A percentile compares a stretch with the other conserved stretches of the same genome.
Evolutionary conservation across 1,140 invertebrate species (phyloP).

Genomic region (Lepidostoma basale): DNA sequence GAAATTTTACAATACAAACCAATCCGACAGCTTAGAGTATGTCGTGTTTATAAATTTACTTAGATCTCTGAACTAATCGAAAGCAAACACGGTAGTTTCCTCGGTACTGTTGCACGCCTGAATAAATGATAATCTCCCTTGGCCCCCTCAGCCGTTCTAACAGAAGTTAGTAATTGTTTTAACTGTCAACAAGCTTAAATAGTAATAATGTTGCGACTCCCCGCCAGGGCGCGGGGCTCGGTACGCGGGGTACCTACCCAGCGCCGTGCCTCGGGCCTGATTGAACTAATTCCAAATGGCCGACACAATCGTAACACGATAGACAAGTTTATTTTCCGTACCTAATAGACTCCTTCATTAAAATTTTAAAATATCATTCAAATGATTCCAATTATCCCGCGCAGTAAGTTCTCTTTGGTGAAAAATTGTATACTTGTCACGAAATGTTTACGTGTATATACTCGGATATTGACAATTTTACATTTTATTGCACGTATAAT

Average conservation of each 20-base stretch:
- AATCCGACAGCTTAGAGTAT: not conserved
- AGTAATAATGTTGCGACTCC: not conserved
- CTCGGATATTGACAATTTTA: too few species aligned
- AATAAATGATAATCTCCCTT: slow-evolving; percentile 20
- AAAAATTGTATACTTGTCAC: too few species aligned
- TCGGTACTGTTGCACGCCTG: not conserved
- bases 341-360: not conserved
- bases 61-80: slow-evolving; percentile 8
- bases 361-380: not conserved
- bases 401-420: too few species aligned
- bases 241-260: too few species aligned
- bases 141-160: slow-evolving; percentile 12
- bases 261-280: slow-evolving; percentile 24
- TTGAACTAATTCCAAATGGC: slow-evolving; percentile 28
- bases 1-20: too few species aligned
- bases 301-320: too few species aligned
- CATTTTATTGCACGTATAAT: too few species aligned
- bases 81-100: not conserved
- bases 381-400: too few species aligned
- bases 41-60: not conserved
- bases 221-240: too few species aligned
- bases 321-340: not conserved
- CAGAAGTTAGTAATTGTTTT: slow-evolving; percentile 32
- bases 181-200: slow-evolving; percentile 28
- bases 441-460: too few species aligned